Percentiles rank a stretch among this genome's conserved stretches.
These are phyloP conservation scores for Electrona antarctica DNA, from an alignment of 2,113 vertebrate species.

Conservation along the genomic window DNA sequence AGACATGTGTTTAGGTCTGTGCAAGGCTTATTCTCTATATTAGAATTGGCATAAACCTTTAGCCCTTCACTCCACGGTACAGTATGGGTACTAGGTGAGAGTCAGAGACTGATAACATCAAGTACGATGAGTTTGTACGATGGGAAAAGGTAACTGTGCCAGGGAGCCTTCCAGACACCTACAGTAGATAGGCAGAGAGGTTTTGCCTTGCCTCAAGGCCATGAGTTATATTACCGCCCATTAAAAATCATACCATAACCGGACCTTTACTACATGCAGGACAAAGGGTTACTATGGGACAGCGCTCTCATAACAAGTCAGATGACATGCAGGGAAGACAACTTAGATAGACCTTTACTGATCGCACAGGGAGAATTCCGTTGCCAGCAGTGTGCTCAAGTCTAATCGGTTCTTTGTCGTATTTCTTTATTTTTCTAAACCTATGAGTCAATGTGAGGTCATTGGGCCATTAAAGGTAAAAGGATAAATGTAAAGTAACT, in stretches of 20 bases:
- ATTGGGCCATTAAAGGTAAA: no score
- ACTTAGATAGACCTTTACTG: background rate
- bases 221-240: constrained; percentile 26
- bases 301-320: constrained; percentile 14
- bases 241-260: constrained; percentile 19
- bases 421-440: no score
- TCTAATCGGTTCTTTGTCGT: no score
- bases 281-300: constrained; percentile 33
- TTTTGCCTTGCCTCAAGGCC: constrained; percentile 19
- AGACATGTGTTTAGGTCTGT: background rate
- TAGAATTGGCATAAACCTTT: constrained; percentile 1
- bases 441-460: no score
- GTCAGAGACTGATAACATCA: constrained; percentile 17
- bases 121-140: background rate
- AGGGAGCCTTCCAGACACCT: constrained; percentile 7
- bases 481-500: no score
- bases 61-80: constrained; percentile 2
- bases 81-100: constrained; percentile 7
- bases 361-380: no score
- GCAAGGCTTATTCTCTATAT: background rate
- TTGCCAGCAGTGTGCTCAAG: no score
- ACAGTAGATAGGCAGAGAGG: background rate
- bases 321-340: background rate
- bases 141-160: constrained; percentile 44
- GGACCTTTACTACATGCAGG: background rate